Conservation (phyloP, 2,113 vertebrate species). For the Vimba vimba region DNA sequence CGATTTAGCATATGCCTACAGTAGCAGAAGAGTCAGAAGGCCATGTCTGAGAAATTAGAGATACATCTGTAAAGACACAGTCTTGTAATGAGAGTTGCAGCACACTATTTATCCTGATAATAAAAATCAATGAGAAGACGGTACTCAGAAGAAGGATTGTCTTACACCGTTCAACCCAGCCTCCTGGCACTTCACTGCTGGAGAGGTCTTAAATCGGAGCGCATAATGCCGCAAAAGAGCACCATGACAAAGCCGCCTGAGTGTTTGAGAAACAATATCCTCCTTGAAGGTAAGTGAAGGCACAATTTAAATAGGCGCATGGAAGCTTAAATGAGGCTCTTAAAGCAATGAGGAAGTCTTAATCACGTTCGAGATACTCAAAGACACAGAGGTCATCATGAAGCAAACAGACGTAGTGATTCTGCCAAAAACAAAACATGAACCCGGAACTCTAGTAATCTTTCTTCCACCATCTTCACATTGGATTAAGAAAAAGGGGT, state of each 20-base stretch:
- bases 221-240: background rate
- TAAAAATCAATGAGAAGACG: background rate
- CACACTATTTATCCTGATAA: conserved; percentile 27
- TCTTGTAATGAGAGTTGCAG: conserved; percentile 6
- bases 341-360: background rate
- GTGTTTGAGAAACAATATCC: conserved; percentile 17
- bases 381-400: background rate
- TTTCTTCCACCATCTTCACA: background rate
- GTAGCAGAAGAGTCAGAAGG: background rate
- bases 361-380: background rate
- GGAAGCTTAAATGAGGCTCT: background rate
- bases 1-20: background rate
- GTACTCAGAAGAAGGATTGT: background rate
- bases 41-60: conserved; percentile 6
- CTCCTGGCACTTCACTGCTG: background rate
- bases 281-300: background rate
- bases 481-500: background rate
- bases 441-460: background rate
- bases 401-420: background rate
- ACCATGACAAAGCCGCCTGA: background rate
- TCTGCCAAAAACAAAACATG: background rate
- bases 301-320: background rate
- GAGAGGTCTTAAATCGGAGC: background rate
- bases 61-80: background rate
- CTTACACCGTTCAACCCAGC: background rate